Evolutionary conservation across 2,797 vertebrate species (phyloP).

Genomic region (Chaetophractus vellerosus): DNA sequence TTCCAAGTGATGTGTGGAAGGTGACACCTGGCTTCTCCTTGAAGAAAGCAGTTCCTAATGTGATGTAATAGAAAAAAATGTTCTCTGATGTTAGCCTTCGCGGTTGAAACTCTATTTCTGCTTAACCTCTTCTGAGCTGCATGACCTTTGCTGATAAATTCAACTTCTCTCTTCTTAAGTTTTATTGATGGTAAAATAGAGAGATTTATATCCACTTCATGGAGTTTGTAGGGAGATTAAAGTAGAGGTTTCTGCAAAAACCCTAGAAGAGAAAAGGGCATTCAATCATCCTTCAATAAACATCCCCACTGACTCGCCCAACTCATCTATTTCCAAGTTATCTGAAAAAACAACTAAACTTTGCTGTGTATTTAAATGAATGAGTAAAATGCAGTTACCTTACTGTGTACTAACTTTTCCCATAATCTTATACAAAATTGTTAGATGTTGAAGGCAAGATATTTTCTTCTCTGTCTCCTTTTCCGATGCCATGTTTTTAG

Average conservation of each 20-base stretch:
- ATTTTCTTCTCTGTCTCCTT: not conserved
- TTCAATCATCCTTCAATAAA: not conserved
- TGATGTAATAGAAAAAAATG: not conserved
- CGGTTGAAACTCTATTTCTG: accelerated
- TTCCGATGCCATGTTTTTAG: not conserved
- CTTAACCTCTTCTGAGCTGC: not conserved
- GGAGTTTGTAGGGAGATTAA: not conserved
- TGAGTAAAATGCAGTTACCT: not conserved
- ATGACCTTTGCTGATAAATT: not conserved
- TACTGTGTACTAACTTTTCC: not conserved
- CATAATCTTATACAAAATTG: not conserved
- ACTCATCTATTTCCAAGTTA: not conserved
- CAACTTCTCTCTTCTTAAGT: not conserved
- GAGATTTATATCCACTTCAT: not conserved
- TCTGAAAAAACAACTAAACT: not conserved
- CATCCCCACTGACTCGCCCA: not conserved
- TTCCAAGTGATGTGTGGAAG: no score
- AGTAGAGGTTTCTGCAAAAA: not conserved
- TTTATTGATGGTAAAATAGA: not conserved
- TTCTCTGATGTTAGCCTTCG: not conserved
- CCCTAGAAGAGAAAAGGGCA: not conserved
- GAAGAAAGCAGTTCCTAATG: not conserved
- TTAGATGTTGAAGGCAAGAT: not conserved
- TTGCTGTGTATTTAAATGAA: not conserved
- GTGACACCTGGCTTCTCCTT: no score